Conservation (phyloP, 1,140 invertebrate genomes). For the Halictus rubicundus region DNA sequence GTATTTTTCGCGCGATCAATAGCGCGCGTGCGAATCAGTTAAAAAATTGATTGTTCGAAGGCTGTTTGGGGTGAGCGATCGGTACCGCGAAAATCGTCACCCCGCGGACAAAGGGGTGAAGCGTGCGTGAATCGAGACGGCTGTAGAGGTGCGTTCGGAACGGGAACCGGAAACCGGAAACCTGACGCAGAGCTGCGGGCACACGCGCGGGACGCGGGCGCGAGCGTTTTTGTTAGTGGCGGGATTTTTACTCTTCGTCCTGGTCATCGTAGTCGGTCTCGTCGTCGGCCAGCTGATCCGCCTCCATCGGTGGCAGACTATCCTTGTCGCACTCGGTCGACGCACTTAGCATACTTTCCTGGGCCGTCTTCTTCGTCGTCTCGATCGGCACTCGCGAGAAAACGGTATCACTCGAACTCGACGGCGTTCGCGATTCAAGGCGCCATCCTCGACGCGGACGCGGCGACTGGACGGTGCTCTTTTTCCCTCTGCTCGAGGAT, state of each 20-base stretch:
- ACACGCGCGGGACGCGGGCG: constrained; percentile 53
- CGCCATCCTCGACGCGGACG: neutral
- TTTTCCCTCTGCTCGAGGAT: neutral
- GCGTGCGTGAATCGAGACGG: neutral
- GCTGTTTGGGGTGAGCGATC: no score
- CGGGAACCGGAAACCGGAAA: constrained; percentile 42
- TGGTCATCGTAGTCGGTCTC: constrained; percentile 43
- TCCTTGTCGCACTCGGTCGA: constrained; percentile 61
- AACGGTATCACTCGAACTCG: neutral
- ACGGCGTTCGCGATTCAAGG: no score
- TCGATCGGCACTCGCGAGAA: no score
- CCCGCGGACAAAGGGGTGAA: neutral
- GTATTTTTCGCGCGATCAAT: no score
- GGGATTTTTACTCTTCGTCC: constrained; percentile 70
- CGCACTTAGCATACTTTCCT: constrained; percentile 51
- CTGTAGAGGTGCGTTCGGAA: constrained; percentile 25
- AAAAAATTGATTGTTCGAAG: no score
- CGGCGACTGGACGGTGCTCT: no score
- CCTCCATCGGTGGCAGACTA: constrained; percentile 61
- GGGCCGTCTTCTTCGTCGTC: constrained; percentile 1
- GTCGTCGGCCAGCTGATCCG: constrained; percentile 41
- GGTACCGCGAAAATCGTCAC: neutral
- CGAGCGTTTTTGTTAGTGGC: constrained; percentile 56
- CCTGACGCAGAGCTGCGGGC: constrained; percentile 33
- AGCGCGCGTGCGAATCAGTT: no score